Conservation (phyloP, 2,888 invertebrate species). For the Clanis bilineata region DNA sequence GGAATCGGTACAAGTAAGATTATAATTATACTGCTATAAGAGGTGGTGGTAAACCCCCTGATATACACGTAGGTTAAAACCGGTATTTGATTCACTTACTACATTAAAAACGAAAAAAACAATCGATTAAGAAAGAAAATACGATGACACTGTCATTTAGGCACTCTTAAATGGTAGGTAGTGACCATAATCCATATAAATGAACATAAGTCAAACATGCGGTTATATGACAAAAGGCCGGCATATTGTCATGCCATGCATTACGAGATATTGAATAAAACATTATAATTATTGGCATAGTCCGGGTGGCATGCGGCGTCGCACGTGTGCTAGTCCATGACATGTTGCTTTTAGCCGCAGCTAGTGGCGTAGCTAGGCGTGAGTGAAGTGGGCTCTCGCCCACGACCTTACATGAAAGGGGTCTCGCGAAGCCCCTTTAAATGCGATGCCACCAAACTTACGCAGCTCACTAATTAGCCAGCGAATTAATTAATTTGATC, state of each 20-base stretch:
- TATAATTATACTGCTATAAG: no score
- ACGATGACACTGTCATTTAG: not conserved
- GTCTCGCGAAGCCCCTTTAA: no score
- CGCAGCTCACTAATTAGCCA: no score
- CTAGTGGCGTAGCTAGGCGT: no score
- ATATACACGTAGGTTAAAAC: no score
- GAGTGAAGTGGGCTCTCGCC: no score
- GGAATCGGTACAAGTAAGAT: no score
- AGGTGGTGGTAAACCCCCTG: no score
- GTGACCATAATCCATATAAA: no score
- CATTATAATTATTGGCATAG: conserved; percentile 29
- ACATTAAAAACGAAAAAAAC: not conserved
- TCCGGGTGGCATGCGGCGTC: not conserved
- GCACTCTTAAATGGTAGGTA: not conserved
- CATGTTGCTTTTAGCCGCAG: not conserved
- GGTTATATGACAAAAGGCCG: not conserved
- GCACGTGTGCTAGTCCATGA: not conserved
- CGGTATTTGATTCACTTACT: not conserved
- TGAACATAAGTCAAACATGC: not conserved
- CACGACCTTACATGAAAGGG: no score
- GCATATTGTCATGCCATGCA: not conserved
- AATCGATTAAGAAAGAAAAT: not conserved
- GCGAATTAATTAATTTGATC: no score
- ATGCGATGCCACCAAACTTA: no score
- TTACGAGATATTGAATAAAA: conserved; percentile 35